phyloP scores from a whole-genome alignment of 1,140 invertebrate genomes.

The Platorchestia sp. region DNA sequence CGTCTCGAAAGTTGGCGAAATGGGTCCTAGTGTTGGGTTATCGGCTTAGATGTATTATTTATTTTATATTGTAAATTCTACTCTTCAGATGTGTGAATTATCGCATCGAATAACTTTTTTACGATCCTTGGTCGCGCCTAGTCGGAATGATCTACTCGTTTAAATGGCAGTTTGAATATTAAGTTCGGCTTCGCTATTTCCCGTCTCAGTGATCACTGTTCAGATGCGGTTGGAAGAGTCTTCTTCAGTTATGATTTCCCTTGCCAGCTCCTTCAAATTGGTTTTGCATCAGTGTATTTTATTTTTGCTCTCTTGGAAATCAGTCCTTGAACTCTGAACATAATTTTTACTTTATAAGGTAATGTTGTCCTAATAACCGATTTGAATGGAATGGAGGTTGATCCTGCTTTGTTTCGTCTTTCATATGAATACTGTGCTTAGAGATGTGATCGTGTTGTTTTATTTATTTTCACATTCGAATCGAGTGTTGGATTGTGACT shows the following conservation, averaged over 20 bases:
- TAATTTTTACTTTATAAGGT: background rate
- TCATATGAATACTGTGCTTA: background rate
- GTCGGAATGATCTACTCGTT: background rate
- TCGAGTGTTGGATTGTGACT: background rate
- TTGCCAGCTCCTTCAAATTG: too few species aligned
- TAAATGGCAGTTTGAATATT: background rate
- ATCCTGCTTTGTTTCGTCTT: background rate
- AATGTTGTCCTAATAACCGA: background rate
- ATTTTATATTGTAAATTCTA: background rate
- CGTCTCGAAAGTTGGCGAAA: background rate
- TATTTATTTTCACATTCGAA: background rate
- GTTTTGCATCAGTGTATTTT: background rate
- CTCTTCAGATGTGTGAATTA: background rate
- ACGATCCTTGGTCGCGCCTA: background rate
- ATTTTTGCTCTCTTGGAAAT: background rate
- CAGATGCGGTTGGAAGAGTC: background rate
- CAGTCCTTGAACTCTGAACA: background rate
- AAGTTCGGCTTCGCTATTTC: background rate
- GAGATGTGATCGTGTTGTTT: background rate
- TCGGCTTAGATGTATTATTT: background rate
- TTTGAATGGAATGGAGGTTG: background rate
- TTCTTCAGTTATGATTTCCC: too few species aligned
- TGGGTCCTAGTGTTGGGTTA: background rate
- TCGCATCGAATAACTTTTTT: background rate
- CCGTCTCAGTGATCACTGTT: background rate